Evolutionary conservation across 2,888 invertebrate species (phyloP), one percentile per base, ranked within the genome.

Genomic region (Seira ritae): DNA sequence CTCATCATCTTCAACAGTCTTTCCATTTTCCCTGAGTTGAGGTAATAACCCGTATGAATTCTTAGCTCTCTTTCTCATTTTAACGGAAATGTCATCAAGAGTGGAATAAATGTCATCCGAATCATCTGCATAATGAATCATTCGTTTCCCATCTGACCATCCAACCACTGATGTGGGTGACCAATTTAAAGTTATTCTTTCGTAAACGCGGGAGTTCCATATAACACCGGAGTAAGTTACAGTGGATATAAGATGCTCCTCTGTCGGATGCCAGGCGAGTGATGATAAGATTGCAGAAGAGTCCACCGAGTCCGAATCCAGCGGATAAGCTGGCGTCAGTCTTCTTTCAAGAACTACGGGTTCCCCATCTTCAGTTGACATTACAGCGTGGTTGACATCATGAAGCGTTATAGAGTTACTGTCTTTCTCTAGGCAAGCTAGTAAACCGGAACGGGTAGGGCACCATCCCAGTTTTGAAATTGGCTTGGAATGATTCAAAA

Each of bases 191-290:
- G 96, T 95, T 89, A 96, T 95, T 89, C 96, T 92, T 91, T 97
- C 96, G 90, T 94, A 94, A 85, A 97, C 95, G 42, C 93, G 94
- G 90, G 95, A 94, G 91, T 96, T 96, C 62, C 93, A 93, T 55
- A 96, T 91, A 17, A 91, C 90, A 62, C 88, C 87, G 68, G 78
- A 73, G 8, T 72, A 75, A 65, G 86, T 85, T 20, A 82, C 79
- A 65, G 89, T 87, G 73, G 97, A 91, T 87, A 97, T 92, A 42
- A 96, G 91, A 89, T 96, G 96, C 90, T 95, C 95, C 89, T 96
- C 94, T 2, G 92, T 92, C 0, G 95, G 95, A 91, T 98, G 98
- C 97, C 98, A 98, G 46, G 95, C 94, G 91, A 96, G 95, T 84
- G 96, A 95, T 10, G 94, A 93, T 15, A 97, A 37, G 91, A 65